A percentile compares a stretch with the other conserved stretches of the same genome.
These are phyloP conservation scores for Tricholaema leucomelas DNA, from an alignment of 2,113 vertebrate species.

Conservation along the genomic window DNA sequence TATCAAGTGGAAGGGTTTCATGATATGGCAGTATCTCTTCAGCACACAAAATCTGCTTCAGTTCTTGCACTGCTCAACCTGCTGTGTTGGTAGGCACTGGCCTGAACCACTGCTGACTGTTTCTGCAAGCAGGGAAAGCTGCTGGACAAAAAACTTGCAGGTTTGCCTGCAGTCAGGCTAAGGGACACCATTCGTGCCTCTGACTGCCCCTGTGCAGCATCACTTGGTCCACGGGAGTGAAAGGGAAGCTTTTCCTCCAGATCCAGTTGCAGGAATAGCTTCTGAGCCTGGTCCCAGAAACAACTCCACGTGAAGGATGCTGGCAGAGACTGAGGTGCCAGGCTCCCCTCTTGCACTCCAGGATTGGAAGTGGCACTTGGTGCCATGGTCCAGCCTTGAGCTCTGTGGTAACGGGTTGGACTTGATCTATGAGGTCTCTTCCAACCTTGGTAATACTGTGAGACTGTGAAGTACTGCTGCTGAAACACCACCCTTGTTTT, in stretches of 20 bases:
- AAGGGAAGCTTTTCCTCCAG: background rate
- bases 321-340: rapidly evolving
- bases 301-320: rapidly evolving
- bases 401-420: too few relatives aligned
- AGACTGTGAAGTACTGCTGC: background rate
- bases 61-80: background rate
- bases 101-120: background rate
- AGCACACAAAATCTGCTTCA: background rate
- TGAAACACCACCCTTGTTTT: background rate
- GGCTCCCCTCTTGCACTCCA: background rate
- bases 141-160: background rate
- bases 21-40: background rate
- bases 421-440: too few relatives aligned
- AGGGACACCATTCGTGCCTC: background rate
- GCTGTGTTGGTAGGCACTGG: background rate
- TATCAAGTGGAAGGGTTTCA: background rate
- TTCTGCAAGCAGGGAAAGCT: background rate
- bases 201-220: background rate
- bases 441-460: too few relatives aligned
- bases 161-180: background rate
- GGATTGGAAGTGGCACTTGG: too few relatives aligned
- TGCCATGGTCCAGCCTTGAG: too few relatives aligned
- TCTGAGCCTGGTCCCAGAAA: background rate
- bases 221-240: rapidly evolving
- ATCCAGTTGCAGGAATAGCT: background rate